Base-by-base conservation (phyloP, 2,888 invertebrate species). In the Harpalus rubripes region DNA sequence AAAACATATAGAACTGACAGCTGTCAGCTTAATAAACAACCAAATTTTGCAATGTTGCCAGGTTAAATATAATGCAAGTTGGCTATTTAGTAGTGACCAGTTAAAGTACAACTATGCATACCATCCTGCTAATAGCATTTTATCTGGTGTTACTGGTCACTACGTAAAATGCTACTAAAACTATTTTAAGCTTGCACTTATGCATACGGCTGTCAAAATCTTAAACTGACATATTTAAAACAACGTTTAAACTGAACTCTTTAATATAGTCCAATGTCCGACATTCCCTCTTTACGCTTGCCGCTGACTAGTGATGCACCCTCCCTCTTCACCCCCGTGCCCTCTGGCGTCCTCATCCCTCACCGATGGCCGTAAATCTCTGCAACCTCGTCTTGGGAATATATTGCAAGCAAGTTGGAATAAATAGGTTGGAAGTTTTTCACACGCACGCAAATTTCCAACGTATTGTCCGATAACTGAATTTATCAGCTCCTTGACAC, bases 371-470 rank as follows among this genome's bases (percentile, higher is more conserved):
- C 72, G 72, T 74, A 74, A 74, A 74, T 74, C 72, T 74, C 72
- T 7, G n/a, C 32, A 84, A 65, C 72, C 78, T 84, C 84, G 84
- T 84, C 84, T 84, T 63, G 22, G 52, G 41, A 84, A 84, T 84
- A 84, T 84, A 84, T 84, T 84, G 78, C 84, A 44, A 61, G 78
- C 52, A 84, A 84, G 78, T 84, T 84, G 84, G 63, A 84, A 84
- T 84, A 84, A 84, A 84, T 84, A 84, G 84, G 52, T 56, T 63
- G 65, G 78, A 84, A 84, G 65, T 84, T 84, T 84, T 84, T 84
- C 63, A 65, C 84, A 78, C 84, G 84, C 84, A 84, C 84, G 84
- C 84, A 84, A 84, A 84, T 84, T 84, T 84, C 44, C 84, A 78
- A 78, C 78, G 84, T 78, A 78, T 84, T 78, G 84, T 84, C 78